Evolutionary conservation across 1,140 invertebrate species (phyloP).

Genomic region (Ditylenchus dipsaci): DNA sequence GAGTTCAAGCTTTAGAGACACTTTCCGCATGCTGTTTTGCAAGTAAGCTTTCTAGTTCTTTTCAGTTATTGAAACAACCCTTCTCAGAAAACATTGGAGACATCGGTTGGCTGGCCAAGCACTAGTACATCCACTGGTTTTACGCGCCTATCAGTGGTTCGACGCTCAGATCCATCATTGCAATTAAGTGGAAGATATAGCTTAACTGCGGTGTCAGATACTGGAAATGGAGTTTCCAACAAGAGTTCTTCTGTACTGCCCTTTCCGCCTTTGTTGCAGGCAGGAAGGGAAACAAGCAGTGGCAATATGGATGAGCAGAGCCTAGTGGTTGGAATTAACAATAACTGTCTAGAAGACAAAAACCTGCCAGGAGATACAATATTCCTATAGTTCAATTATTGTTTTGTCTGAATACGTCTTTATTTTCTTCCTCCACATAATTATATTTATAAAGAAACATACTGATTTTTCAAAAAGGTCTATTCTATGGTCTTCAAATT

Average conservation of each 20-base stretch:
- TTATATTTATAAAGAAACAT: no score
- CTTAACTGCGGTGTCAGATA: background rate
- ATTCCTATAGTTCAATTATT: background rate
- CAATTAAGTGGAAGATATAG: background rate
- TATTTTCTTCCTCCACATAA: no score
- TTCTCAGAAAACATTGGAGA: slow-evolving; percentile 7
- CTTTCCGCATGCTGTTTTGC: slow-evolving; percentile 79
- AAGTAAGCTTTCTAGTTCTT: slow-evolving; percentile 18
- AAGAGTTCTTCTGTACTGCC: background rate
- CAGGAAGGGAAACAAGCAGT: background rate
- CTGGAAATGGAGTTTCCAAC: background rate
- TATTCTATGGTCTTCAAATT: no score
- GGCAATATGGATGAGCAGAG: background rate
- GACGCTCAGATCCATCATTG: slow-evolving; percentile 4
- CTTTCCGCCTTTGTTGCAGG: background rate
- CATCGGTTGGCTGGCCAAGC: background rate
- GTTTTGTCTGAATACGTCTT: no score
- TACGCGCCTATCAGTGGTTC: background rate
- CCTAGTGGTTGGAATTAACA: background rate
- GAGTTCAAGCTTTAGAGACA: slow-evolving; percentile 77
- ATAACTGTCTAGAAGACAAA: background rate
- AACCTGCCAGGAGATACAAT: slow-evolving; percentile 1
- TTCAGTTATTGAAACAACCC: background rate
- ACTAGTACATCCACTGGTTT: background rate
- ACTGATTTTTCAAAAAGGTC: no score